Conservation (phyloP, 2,797 vertebrate genomes). For the Paguma larvata region DNA sequence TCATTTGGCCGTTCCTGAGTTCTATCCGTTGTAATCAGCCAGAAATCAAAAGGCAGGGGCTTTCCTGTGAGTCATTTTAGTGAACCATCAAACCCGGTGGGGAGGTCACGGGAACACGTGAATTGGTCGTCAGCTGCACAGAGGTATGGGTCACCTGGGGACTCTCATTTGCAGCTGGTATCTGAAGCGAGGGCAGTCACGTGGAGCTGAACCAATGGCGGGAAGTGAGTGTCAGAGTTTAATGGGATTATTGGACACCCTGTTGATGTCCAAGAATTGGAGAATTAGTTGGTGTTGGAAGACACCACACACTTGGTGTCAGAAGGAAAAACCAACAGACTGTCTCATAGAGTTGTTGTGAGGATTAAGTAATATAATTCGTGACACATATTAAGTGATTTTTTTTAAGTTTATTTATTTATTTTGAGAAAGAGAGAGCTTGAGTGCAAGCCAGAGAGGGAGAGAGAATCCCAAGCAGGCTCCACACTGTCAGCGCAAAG, state of each 20-base stretch:
- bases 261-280: background rate
- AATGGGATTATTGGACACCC: background rate
- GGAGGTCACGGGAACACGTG: background rate
- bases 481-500: no score
- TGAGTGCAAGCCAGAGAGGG: no score
- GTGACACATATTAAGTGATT: background rate
- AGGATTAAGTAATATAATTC: slow-evolving; percentile 42
- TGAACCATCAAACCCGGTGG: background rate
- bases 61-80: background rate
- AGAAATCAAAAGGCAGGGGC: background rate
- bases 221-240: background rate
- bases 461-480: no score
- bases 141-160: background rate
- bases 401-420: no score
- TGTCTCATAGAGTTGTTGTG: background rate
- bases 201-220: background rate
- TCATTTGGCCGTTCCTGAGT: background rate
- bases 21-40: background rate
- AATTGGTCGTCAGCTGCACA: background rate
- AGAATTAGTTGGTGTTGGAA: background rate
- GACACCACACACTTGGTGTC: background rate
- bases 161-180: background rate
- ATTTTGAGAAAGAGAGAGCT: no score
- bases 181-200: slow-evolving; percentile 11
- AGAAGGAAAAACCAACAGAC: background rate